A percentile compares a stretch with the other conserved stretches of the same genome.
Evolutionary conservation across 2,113 vertebrate genomes (phyloP).

Genomic region (Ciconia stormi): DNA sequence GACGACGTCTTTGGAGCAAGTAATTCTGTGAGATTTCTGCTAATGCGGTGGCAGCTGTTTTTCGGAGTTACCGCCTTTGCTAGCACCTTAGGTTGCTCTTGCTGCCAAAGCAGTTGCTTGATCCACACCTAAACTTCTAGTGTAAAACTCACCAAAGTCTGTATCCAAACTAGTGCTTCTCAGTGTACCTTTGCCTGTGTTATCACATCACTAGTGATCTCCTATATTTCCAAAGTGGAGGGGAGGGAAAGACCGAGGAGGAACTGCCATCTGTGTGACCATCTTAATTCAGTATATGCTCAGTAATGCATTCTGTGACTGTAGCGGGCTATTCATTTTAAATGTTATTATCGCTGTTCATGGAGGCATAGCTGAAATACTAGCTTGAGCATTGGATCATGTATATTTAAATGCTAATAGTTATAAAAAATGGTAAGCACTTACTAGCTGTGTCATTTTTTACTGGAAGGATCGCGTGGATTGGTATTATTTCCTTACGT

Average conservation of each 20-base stretch:
- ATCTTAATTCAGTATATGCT: neutral
- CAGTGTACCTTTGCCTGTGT: neutral
- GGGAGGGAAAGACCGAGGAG: neutral
- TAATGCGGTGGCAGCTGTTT: neutral
- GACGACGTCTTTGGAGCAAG: neutral
- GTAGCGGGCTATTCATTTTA: neutral
- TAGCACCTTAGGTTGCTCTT: neutral
- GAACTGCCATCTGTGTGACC: neutral
- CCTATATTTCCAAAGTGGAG: neutral
- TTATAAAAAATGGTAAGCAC: neutral
- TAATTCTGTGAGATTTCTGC: neutral
- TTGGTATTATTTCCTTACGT: neutral
- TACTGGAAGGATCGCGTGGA: neutral
- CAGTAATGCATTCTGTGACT: slow-evolving; percentile 7
- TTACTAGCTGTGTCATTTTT: neutral
- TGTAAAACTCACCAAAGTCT: neutral
- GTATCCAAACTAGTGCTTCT: neutral
- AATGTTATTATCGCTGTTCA: neutral
- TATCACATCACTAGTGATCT: neutral
- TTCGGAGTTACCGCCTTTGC: neutral
- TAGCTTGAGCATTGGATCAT: neutral
- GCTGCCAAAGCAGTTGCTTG: neutral
- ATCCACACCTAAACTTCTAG: neutral
- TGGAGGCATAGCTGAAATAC: slow-evolving; percentile 22
- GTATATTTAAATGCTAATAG: slow-evolving; percentile 24